Conservation (phyloP, 2,888 invertebrate genomes). For the Lordiphosa fenestrarum region DNA sequence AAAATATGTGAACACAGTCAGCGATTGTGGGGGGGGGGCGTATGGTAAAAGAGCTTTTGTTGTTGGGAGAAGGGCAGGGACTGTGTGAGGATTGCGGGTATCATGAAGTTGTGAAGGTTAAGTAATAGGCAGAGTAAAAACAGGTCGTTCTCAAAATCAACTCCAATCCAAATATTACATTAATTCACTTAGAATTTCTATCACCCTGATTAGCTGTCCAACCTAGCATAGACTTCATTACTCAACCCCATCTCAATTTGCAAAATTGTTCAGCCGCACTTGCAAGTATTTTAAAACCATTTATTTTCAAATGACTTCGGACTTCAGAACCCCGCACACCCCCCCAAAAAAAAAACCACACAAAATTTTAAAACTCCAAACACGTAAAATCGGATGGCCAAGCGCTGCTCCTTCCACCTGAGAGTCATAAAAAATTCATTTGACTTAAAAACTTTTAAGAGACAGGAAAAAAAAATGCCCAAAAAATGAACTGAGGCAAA, state of each 20-base stretch:
- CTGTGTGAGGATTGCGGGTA: too few relatives aligned
- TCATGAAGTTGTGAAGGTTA: too few relatives aligned
- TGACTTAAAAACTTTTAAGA: slow-evolving; percentile 65
- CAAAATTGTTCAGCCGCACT: slow-evolving; percentile 50
- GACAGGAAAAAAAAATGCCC: slow-evolving; percentile 24
- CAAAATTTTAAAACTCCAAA: slow-evolving; percentile 53
- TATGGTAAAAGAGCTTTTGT: not conserved
- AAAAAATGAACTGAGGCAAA: slow-evolving; percentile 22
- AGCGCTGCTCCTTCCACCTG: slow-evolving; percentile 11
- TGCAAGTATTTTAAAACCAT: slow-evolving; percentile 69
- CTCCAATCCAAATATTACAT: not conserved
- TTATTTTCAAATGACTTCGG: slow-evolving; percentile 45
- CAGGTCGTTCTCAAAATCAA: too few relatives aligned
- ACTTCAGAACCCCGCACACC: slow-evolving; percentile 40
- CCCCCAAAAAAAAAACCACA: slow-evolving; percentile 1
- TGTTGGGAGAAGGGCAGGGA: not conserved
- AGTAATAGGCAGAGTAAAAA: too few relatives aligned
- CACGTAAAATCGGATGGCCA: slow-evolving; percentile 56
- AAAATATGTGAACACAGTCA: slow-evolving; percentile 31
- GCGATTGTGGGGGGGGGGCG: not conserved
- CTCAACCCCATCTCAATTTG: slow-evolving; percentile 47
- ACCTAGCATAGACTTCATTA: slow-evolving; percentile 10
- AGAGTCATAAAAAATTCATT: slow-evolving; percentile 69
- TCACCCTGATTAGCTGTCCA: slow-evolving; percentile 12
- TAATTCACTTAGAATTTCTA: slow-evolving; percentile 14